Conservation (phyloP, 2,797 vertebrate species). For the Sphenodon punctatus region DNA sequence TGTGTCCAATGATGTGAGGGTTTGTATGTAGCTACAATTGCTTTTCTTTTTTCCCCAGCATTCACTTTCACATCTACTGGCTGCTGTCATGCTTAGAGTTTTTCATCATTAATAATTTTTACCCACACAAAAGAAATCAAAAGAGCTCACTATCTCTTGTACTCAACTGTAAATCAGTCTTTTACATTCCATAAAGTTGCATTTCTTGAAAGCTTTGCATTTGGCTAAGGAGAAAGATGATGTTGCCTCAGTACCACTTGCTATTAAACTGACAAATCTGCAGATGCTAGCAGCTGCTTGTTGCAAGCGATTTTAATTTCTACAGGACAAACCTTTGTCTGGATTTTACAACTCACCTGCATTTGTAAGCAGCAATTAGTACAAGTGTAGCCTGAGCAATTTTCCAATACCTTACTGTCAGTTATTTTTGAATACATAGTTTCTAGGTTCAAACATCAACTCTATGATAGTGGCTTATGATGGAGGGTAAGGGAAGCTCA, state of each 20-base stretch:
- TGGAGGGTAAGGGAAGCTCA: not conserved
- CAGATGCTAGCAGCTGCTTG: too few species aligned
- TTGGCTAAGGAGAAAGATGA: not conserved
- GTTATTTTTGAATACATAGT: not conserved
- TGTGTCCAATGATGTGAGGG: not conserved
- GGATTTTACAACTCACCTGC: not conserved
- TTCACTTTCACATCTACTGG: accelerated
- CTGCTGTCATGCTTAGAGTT: not conserved
- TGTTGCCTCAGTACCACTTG: not conserved
- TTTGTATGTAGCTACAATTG: too few species aligned
- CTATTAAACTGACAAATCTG: too few species aligned
- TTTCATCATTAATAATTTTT: not conserved
- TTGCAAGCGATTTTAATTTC: not conserved
- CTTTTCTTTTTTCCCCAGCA: not conserved
- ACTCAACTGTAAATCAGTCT: not conserved
- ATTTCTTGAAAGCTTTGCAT: not conserved
- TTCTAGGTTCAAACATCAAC: not conserved
- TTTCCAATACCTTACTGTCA: not conserved
- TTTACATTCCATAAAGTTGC: not conserved
- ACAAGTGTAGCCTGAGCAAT: not conserved
- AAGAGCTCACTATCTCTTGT: not conserved
- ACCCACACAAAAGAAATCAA: not conserved
- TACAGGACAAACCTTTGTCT: accelerated
- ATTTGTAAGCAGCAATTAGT: not conserved
- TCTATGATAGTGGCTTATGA: not conserved